These are phyloP conservation scores for Drosophila mimetica DNA, from an alignment of 2,888 invertebrate species.

Conservation along the genomic window DNA sequence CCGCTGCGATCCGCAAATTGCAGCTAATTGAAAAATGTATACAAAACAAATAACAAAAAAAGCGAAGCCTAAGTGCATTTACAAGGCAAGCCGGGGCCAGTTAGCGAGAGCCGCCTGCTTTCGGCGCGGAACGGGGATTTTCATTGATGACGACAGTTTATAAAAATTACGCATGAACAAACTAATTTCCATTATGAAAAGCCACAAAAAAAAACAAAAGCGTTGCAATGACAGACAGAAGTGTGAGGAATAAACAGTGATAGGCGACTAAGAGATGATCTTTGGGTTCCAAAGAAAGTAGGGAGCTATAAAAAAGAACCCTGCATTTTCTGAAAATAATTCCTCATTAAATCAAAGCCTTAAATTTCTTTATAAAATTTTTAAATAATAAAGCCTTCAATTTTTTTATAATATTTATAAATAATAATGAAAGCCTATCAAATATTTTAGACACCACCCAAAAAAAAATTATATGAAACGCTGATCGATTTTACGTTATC, in stretches of 20 bases:
- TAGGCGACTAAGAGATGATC: neutral
- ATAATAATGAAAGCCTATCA: no score
- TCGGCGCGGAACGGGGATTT: conserved; percentile 1
- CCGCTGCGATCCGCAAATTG: conserved; percentile 54
- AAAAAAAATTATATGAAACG: no score
- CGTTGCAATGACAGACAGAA: conserved; percentile 28
- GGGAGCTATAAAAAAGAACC: no score
- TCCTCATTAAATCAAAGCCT: neutral
- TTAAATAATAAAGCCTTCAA: no score
- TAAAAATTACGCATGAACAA: conserved; percentile 70
- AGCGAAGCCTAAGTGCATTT: conserved; percentile 76
- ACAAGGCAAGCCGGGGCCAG: conserved; percentile 69
- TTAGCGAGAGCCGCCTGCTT: conserved; percentile 53
- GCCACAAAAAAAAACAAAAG: conserved; percentile 26
- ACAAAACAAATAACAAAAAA: conserved; percentile 55
- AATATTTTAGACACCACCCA: no score
- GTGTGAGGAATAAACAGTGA: neutral
- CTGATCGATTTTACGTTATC: no score
- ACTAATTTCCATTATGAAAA: conserved; percentile 72
- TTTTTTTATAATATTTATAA: no score
- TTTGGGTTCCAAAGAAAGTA: neutral
- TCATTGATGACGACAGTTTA: conserved; percentile 76
- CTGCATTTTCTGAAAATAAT: neutral
- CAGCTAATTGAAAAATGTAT: conserved; percentile 73
- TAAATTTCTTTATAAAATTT: neutral